These are phyloP conservation scores for Lepidonotus clava DNA, from an alignment of 2,888 invertebrate species.

Conservation along the genomic window DNA sequence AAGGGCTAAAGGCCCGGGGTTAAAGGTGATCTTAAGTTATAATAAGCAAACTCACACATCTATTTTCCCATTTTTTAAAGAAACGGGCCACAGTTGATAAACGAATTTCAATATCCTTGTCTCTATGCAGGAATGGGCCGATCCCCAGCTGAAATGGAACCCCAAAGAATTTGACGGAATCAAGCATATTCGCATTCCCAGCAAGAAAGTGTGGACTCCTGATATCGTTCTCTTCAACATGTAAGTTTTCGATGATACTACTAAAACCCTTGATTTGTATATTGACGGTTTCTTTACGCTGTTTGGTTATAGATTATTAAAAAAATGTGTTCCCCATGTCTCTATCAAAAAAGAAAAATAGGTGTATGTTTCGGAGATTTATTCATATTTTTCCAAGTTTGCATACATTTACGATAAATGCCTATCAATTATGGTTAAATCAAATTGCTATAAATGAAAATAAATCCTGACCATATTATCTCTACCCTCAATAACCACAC, in stretches of 20 bases:
- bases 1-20: background rate
- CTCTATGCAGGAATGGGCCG: constrained; percentile 22
- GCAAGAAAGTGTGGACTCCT: constrained; percentile 26
- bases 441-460: too few relatives aligned
- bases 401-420: too few relatives aligned
- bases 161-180: constrained; percentile 11
- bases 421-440: too few relatives aligned
- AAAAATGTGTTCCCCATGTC: background rate
- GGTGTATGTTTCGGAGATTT: too few relatives aligned
- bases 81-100: background rate
- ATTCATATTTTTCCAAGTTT: too few relatives aligned
- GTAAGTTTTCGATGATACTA: too few relatives aligned
- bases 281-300: background rate
- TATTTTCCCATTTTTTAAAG: too few relatives aligned
- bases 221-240: constrained; percentile 49
- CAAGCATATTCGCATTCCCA: background rate
- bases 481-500: too few relatives aligned
- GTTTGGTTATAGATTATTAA: background rate
- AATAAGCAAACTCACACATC: too few relatives aligned
- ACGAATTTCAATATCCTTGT: background rate
- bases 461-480: too few relatives aligned
- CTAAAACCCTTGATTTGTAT: background rate
- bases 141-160: constrained; percentile 34
- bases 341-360: background rate
- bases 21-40: background rate